These are phyloP conservation scores for Clamator glandarius DNA, from an alignment of 2,797 vertebrate genomes.

Conservation along the genomic window DNA sequence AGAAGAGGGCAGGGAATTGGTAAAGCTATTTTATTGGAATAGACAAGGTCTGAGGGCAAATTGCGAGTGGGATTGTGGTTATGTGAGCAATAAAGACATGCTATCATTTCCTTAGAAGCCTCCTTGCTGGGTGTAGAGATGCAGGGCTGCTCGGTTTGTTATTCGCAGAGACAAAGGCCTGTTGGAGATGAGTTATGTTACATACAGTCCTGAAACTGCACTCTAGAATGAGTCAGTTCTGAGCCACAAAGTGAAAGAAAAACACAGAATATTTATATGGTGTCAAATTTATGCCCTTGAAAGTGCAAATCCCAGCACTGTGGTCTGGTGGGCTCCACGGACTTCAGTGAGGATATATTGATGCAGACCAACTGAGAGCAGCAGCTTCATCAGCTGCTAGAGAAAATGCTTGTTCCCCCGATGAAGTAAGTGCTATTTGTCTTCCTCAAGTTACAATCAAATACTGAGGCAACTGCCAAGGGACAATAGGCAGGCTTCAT, in stretches of 20 bases:
- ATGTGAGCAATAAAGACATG: neutral
- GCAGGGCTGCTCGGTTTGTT: neutral
- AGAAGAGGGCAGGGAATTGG: neutral
- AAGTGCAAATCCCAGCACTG: conserved; percentile 22
- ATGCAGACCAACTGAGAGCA: neutral
- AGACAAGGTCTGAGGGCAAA: neutral
- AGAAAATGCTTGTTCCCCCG: neutral
- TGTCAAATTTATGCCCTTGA: conserved; percentile 37
- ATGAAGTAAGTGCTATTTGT: neutral
- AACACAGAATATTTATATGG: conserved; percentile 18
- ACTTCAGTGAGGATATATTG: conserved; percentile 3
- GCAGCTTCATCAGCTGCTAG: neutral
- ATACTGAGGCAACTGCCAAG: neutral
- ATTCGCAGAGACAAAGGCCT: neutral
- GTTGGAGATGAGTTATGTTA: neutral
- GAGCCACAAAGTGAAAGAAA: conserved; percentile 25
- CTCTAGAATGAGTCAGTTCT: conserved; percentile 35
- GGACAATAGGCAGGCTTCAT: neutral
- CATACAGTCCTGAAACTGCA: neutral
- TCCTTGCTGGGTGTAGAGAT: neutral
- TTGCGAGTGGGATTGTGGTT: neutral
- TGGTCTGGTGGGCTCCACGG: neutral
- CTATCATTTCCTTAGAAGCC: neutral
- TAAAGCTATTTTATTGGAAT: neutral
- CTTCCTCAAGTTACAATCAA: neutral